Conservation (phyloP, 2,113 vertebrate genomes). For the Recurvirostra avosetta region DNA sequence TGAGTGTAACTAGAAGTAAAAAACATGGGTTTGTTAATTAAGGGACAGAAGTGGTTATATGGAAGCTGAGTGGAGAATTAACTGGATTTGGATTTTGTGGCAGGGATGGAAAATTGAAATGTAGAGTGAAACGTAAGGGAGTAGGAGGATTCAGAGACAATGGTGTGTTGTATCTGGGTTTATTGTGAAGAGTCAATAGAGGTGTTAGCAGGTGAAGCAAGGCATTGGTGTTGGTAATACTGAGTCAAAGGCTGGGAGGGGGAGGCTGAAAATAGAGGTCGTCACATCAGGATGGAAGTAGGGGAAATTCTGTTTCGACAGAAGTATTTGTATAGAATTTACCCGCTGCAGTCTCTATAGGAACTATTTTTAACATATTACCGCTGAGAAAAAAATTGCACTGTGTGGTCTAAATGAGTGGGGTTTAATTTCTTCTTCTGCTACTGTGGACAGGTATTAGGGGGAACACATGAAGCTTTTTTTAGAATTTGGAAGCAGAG, state of each 20-base stretch:
- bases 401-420: not conserved
- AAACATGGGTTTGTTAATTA: not conserved
- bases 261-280: not conserved
- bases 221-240: not conserved
- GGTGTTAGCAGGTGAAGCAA: not conserved
- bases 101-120: not conserved
- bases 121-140: not conserved
- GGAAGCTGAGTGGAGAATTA: not conserved
- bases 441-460: rapidly evolving
- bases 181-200: not conserved
- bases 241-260: not conserved
- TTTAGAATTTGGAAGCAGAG: not conserved
- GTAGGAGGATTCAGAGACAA: not conserved
- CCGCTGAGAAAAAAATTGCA: not conserved
- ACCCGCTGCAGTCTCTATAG: not conserved
- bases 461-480: not conserved
- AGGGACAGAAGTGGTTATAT: not conserved
- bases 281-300: not conserved
- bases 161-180: not conserved
- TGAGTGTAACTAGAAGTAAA: not conserved
- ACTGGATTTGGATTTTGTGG: not conserved
- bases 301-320: not conserved
- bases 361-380: not conserved
- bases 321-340: not conserved
- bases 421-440: not conserved